phyloP scores from a whole-genome alignment of 1,140 invertebrate genomes.

The Diorhabda elongata region DNA sequence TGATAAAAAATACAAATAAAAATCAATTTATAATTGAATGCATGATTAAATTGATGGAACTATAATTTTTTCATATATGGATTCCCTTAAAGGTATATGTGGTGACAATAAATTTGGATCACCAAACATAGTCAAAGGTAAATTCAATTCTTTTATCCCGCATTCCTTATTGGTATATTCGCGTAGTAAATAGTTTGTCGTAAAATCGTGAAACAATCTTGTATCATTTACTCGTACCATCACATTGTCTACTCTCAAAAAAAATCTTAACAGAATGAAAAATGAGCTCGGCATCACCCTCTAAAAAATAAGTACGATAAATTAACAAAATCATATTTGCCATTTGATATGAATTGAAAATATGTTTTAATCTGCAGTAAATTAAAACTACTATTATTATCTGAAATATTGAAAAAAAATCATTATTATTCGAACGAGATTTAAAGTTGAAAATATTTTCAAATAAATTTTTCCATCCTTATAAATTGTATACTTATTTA shows the following conservation, averaged over 20 bases:
- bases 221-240: slow-evolving; percentile 88
- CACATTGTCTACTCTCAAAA: slow-evolving; percentile 91
- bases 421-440: no score
- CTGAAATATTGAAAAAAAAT: no score
- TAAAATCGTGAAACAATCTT: slow-evolving; percentile 80
- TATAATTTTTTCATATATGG: slow-evolving; percentile 41
- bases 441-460: no score
- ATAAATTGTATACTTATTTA: no score
- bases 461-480: no score
- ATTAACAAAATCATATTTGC: background rate
- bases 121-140: slow-evolving; percentile 44
- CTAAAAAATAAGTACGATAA: slow-evolving; percentile 54
- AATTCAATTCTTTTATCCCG: slow-evolving; percentile 58
- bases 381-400: no score
- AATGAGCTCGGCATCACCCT: slow-evolving; percentile 93
- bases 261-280: slow-evolving; percentile 87
- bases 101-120: slow-evolving; percentile 44
- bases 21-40: no score
- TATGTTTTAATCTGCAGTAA: no score
- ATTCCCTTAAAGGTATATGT: slow-evolving; percentile 39
- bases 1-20: no score
- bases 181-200: slow-evolving; percentile 68
- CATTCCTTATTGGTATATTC: slow-evolving; percentile 75
- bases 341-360: no score
- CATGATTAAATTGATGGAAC: slow-evolving; percentile 23